Conservation (phyloP, 1,140 invertebrate species). For the Drosophila nannoptera region DNA sequence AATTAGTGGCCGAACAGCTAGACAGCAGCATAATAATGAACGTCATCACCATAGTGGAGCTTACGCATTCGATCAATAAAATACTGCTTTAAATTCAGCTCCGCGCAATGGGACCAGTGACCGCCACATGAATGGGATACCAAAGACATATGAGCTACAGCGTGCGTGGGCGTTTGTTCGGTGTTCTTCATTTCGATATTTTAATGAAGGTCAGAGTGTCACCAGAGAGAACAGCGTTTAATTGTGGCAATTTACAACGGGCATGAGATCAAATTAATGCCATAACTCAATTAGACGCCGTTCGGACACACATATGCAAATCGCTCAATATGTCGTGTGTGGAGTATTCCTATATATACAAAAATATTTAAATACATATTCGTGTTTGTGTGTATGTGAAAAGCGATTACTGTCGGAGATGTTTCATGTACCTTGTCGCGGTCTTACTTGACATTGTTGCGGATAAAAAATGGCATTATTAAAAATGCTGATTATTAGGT, state of each 20-base stretch:
- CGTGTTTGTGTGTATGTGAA: neutral
- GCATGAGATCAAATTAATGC: slow-evolving; percentile 71
- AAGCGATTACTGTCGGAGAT: neutral
- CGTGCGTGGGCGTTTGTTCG: slow-evolving; percentile 14
- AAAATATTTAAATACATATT: slow-evolving; percentile 9
- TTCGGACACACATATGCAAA: slow-evolving; percentile 30
- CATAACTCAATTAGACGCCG: slow-evolving; percentile 72
- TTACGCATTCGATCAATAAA: slow-evolving; percentile 68
- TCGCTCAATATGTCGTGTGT: neutral
- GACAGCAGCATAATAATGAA: slow-evolving; percentile 13
- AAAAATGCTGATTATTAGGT: neutral
- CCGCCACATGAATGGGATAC: slow-evolving; percentile 3
- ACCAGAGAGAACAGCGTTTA: slow-evolving; percentile 53
- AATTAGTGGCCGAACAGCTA: slow-evolving; percentile 40
- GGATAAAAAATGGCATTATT: neutral
- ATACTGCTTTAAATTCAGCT: slow-evolving; percentile 67
- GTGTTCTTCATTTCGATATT: slow-evolving; percentile 18
- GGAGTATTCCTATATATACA: neutral
- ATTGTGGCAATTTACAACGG: slow-evolving; percentile 68
- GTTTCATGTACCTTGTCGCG: neutral
- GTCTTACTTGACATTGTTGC: neutral
- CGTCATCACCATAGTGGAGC: slow-evolving; percentile 23
- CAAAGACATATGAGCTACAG: slow-evolving; percentile 21
- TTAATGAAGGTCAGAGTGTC: slow-evolving; percentile 68
- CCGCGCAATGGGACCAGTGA: slow-evolving; percentile 29